Evolutionary conservation across 2,113 vertebrate genomes (phyloP).

Genomic region (Orientallactaga bullata): DNA sequence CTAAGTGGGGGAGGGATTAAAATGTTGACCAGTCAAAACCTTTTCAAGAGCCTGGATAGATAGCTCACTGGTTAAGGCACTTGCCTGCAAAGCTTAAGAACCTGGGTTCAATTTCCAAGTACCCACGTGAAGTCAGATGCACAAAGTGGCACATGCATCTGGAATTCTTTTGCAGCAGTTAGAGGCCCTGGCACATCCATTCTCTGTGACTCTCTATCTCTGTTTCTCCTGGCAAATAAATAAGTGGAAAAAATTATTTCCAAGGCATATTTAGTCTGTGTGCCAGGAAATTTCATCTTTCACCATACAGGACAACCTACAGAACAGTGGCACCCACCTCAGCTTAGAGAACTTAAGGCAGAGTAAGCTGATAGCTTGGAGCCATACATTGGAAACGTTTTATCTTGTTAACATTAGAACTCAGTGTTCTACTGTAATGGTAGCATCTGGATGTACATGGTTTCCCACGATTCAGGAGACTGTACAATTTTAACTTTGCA

Average conservation of each 20-base stretch:
- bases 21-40: neutral
- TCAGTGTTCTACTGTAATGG: neutral
- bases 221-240: too few relatives aligned
- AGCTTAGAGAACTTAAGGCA: neutral
- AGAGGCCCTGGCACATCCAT: too few relatives aligned
- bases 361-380: neutral
- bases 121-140: too few relatives aligned
- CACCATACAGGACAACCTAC: fast-evolving
- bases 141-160: too few relatives aligned
- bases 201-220: too few relatives aligned
- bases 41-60: too few relatives aligned
- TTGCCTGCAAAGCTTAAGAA: too few relatives aligned
- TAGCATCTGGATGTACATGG: neutral
- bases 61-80: too few relatives aligned
- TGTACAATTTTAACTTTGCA: neutral
- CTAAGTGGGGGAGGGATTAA: neutral
- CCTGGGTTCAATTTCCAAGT: too few relatives aligned
- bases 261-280: neutral
- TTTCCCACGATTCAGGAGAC: neutral
- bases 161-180: too few relatives aligned
- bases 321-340: neutral
- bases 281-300: neutral
- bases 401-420: neutral
- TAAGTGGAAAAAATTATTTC: neutral
- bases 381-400: neutral